These are phyloP conservation scores for Brevipalpus yothersi DNA, from an alignment of 1,140 invertebrate species.

Conservation along the genomic window DNA sequence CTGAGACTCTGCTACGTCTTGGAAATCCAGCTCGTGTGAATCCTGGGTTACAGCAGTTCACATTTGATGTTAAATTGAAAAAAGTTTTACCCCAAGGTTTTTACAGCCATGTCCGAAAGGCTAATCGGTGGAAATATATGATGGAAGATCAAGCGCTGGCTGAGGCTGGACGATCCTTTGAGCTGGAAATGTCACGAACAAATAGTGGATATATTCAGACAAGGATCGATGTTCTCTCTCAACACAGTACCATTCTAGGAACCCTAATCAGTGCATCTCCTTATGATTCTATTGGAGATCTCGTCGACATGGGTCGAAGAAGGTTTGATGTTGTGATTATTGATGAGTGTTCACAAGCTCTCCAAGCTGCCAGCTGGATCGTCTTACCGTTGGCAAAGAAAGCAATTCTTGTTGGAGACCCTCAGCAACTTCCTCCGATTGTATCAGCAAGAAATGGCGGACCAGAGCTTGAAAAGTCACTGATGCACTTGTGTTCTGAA, in stretches of 20 bases:
- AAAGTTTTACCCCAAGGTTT: no score
- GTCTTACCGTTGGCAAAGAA: conserved; percentile 18
- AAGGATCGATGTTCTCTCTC: no score
- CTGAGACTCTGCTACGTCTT: conserved; percentile 22
- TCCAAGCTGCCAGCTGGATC: not conserved
- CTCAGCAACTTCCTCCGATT: conserved; percentile 68
- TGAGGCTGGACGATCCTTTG: no score
- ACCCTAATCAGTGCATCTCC: not conserved
- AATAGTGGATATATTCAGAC: no score
- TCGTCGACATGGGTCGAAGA: not conserved
- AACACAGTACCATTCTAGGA: not conserved
- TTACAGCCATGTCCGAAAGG: no score
- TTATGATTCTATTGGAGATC: not conserved
- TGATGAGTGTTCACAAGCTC: not conserved
- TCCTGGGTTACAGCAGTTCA: no score
- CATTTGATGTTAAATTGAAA: no score
- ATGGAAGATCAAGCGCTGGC: no score
- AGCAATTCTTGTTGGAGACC: conserved; percentile 79
- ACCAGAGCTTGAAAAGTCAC: conserved; percentile 41
- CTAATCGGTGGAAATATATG: no score
- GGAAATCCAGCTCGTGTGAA: conserved; percentile 29
- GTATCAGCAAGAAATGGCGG: conserved; percentile 44
- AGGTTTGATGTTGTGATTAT: not conserved
- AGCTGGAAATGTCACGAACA: no score
- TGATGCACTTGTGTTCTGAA: conserved; percentile 45